Conservation (phyloP, 2,888 invertebrate genomes). For the Eupithecia dodoneata region DNA sequence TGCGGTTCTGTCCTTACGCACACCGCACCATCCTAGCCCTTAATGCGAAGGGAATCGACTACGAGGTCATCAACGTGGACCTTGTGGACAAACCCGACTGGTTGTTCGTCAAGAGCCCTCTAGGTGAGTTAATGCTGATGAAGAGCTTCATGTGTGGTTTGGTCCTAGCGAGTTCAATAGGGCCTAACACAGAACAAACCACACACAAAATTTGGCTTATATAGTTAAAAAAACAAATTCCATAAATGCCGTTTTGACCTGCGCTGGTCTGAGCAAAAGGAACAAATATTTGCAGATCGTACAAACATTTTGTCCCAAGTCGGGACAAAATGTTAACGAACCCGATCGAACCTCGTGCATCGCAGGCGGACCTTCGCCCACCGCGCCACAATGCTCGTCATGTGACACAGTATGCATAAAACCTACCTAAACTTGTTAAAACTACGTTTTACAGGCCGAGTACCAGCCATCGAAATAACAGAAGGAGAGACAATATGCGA, state of each 20-base stretch:
- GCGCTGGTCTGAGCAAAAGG: neutral
- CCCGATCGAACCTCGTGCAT: too few species aligned
- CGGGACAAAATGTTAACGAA: too few species aligned
- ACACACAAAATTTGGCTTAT: neutral
- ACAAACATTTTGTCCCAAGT: too few species aligned
- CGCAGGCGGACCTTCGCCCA: too few species aligned
- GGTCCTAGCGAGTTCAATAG: neutral
- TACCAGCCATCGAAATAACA: conserved; percentile 89
- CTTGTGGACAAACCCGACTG: conserved; percentile 91
- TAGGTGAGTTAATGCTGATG: conserved; percentile 59
- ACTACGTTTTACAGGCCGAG: conserved; percentile 79
- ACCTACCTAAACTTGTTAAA: neutral
- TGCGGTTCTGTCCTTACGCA: conserved; percentile 93
- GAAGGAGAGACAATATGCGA: conserved; percentile 88
- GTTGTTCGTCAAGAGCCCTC: conserved; percentile 87
- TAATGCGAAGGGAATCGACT: conserved; percentile 90
- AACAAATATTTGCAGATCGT: too few species aligned
- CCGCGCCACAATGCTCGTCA: too few species aligned
- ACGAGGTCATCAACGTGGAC: conserved; percentile 89
- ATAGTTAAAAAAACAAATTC: neutral
- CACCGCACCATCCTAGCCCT: conserved; percentile 89
- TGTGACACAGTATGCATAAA: neutral
- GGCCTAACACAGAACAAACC: neutral
- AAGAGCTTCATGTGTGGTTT: neutral
- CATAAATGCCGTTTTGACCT: neutral